phyloP scores from a whole-genome alignment of 2,113 vertebrate genomes.

The Phaethon lepturus region DNA sequence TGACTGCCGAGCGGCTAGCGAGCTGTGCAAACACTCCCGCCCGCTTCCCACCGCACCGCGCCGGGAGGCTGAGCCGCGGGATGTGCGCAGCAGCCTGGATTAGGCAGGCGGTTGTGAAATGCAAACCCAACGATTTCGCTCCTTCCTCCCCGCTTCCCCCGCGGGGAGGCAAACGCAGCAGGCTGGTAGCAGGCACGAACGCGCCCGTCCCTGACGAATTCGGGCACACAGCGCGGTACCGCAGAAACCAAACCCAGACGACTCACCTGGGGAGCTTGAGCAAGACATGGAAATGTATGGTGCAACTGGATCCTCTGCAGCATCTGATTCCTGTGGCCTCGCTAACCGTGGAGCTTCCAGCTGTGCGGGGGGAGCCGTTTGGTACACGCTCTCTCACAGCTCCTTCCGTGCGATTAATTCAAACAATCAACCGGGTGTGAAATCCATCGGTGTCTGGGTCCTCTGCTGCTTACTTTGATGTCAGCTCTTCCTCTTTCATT shows the following conservation, averaged over 20 bases:
- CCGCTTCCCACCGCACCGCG: slow-evolving; percentile 3
- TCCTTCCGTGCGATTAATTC: not conserved
- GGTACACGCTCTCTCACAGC: not conserved
- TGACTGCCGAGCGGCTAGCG: slow-evolving; percentile 39
- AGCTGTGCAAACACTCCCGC: slow-evolving; percentile 70
- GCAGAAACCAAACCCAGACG: slow-evolving; percentile 52
- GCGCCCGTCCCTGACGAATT: not conserved
- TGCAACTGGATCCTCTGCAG: slow-evolving; percentile 35
- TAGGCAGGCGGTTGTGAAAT: slow-evolving; percentile 1
- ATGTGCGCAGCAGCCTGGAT: not conserved
- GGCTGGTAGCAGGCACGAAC: slow-evolving; percentile 23
- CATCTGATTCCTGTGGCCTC: not conserved
- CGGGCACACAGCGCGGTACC: not conserved
- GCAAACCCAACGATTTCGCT: not conserved
- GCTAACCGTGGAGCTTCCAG: not conserved
- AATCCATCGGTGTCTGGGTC: slow-evolving; percentile 7
- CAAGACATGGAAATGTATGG: slow-evolving; percentile 19
- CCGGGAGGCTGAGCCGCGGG: not conserved
- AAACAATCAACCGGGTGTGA: not conserved
- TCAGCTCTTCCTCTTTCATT: not conserved
- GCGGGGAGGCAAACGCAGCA: not conserved
- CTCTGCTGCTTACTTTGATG: slow-evolving; percentile 23
- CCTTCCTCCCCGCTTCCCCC: not conserved
- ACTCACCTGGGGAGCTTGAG: slow-evolving; percentile 40
- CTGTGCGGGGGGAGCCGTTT: not conserved